Conservation (phyloP, 1,140 invertebrate genomes). For the Phthorimaea operculella region DNA sequence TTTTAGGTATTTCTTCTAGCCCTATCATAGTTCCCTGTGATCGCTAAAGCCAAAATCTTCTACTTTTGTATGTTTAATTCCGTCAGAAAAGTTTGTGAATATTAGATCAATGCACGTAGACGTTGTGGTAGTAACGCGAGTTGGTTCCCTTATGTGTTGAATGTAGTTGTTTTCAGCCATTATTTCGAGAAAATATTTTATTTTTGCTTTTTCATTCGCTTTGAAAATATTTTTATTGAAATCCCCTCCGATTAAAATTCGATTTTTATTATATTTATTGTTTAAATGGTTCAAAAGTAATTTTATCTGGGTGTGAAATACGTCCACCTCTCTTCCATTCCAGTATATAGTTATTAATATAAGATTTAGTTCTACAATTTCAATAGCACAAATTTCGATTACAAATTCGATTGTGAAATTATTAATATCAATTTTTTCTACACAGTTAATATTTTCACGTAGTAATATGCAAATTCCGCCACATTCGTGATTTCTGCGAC, state of each 20-base stretch:
- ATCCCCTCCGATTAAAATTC: conserved; percentile 19
- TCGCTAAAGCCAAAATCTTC: conserved; percentile 7
- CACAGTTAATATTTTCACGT: conserved; percentile 11
- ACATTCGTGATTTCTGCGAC: background rate
- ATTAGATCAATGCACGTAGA: conserved; percentile 14
- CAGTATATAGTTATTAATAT: conserved; percentile 23
- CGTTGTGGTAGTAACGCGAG: conserved; percentile 1
- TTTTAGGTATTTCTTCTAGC: background rate
- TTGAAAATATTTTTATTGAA: conserved; percentile 14
- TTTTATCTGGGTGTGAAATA: conserved; percentile 19
- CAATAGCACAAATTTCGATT: conserved; percentile 19
- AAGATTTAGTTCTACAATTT: conserved; percentile 14
- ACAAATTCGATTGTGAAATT: conserved; percentile 23
- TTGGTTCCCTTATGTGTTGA: conserved; percentile 11
- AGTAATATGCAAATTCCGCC: conserved; percentile 14
- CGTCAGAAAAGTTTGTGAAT: conserved; percentile 11
- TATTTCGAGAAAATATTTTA: conserved; percentile 1
- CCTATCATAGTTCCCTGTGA: background rate
- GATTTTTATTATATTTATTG: conserved; percentile 15
- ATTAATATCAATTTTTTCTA: conserved; percentile 17
- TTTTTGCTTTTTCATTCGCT: conserved; percentile 2
- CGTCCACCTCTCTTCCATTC: conserved; percentile 22
- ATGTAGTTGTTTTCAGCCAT: conserved; percentile 12
- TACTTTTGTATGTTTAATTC: background rate
- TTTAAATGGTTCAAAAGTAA: conserved; percentile 16